A percentile compares a stretch with the other conserved stretches of the same genome.
Conservation (phyloP, 2,888 invertebrate species). For the Bellardia pandia region DNA sequence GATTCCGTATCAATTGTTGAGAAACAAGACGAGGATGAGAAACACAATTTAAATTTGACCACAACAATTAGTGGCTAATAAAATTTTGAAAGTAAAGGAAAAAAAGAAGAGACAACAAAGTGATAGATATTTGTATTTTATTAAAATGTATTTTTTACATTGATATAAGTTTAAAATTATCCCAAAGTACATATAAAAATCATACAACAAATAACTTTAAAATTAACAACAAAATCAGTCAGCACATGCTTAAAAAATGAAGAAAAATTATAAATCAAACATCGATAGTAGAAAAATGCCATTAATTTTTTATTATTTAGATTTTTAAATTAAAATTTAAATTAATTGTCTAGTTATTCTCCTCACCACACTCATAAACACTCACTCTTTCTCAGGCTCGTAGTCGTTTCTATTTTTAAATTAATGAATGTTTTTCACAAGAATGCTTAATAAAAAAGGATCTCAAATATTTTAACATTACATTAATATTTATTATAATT, state of each 20-base stretch:
- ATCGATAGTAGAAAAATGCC: constrained; percentile 19
- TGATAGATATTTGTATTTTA: constrained; percentile 56
- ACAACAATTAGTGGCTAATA: constrained; percentile 59
- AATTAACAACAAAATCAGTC: constrained; percentile 24
- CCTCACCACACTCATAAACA: constrained; percentile 32
- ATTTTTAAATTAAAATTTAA: constrained; percentile 1
- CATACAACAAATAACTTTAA: constrained; percentile 25
- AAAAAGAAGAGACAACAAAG: constrained; percentile 20
- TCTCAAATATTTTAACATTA: constrained; percentile 71
- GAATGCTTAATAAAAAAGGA: constrained; percentile 59
- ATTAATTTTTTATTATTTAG: constrained; percentile 2
- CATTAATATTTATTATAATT: constrained; percentile 49
- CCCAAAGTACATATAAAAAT: constrained; percentile 32
- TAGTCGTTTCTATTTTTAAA: constrained; percentile 64
- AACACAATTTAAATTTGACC: constrained; percentile 61
- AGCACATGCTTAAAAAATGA: constrained; percentile 14
- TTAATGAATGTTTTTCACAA: constrained; percentile 46
- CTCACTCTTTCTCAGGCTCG: constrained; percentile 68
- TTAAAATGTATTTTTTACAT: constrained; percentile 57
- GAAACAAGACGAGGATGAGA: constrained; percentile 76
- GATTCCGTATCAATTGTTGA: constrained; percentile 72
- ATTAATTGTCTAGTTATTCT: constrained; percentile 43
- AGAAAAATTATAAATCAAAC: constrained; percentile 19
- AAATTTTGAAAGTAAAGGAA: background rate
- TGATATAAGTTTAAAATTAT: constrained; percentile 63